Conservation (phyloP, 1,140 invertebrate genomes). For the Pomacea maculata region DNA sequence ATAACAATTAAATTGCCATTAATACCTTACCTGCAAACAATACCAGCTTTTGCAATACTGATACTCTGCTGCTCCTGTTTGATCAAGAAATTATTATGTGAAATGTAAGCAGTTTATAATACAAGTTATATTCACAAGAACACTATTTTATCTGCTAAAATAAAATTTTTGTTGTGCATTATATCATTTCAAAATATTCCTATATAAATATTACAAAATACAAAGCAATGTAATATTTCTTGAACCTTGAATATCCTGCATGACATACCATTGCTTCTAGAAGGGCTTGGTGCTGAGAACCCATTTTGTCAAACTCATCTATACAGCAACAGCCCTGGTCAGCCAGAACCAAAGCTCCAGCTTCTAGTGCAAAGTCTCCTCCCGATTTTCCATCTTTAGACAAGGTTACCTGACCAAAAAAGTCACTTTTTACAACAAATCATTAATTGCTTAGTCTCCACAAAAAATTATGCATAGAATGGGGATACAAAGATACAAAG, state of each 20-base stretch:
- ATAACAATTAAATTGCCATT: too few relatives aligned
- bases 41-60: conserved; percentile 84
- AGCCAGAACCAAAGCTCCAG: conserved; percentile 74
- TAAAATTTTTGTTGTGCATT: neutral
- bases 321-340: conserved; percentile 92
- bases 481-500: neutral
- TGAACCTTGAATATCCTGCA: too few relatives aligned
- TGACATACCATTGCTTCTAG: conserved; percentile 85
- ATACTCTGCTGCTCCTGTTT: conserved; percentile 84
- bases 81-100: conserved; percentile 9
- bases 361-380: conserved; percentile 85
- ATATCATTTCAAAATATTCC: neutral
- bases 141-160: neutral
- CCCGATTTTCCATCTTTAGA: conserved; percentile 77
- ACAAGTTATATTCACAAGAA: neutral
- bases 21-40: conserved; percentile 62
- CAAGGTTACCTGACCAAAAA: conserved; percentile 69
- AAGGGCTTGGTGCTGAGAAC: conserved; percentile 82
- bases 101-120: too few relatives aligned
- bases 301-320: conserved; percentile 96
- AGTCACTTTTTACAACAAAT: neutral
- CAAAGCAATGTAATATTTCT: too few relatives aligned
- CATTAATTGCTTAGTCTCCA: neutral
- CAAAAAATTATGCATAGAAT: neutral
- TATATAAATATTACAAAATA: too few relatives aligned